Evolutionary conservation across 1,140 invertebrate species (phyloP).

Genomic region (Drosophila busckii): DNA sequence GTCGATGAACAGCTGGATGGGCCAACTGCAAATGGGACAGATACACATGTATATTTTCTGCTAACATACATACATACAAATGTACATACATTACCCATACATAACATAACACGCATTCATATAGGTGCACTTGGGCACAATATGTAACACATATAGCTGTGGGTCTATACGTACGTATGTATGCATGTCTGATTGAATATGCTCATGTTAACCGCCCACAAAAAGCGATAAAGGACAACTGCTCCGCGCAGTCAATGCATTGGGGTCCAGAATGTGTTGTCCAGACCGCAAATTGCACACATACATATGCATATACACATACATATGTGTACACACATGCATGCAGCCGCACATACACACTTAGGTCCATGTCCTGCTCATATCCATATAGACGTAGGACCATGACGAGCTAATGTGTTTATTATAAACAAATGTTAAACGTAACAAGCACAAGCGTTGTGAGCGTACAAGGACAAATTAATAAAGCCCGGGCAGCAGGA

Average conservation of each 20-base stretch:
- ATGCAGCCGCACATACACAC: constrained; percentile 17
- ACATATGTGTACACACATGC: constrained; percentile 29
- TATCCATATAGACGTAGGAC: too few species aligned
- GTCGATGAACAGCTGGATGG: constrained; percentile 54
- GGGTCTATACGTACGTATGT: constrained; percentile 1
- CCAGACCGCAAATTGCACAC: constrained; percentile 61
- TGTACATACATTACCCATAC: constrained; percentile 1
- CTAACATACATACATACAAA: too few species aligned
- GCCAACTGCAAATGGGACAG: constrained; percentile 50
- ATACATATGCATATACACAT: too few species aligned
- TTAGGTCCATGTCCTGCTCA: too few species aligned
- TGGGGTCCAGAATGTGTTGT: constrained; percentile 38
- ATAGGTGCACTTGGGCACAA: constrained; percentile 12
- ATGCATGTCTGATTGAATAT: constrained; percentile 31
- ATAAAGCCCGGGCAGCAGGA: too few species aligned
- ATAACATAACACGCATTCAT: too few species aligned
- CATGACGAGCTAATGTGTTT: constrained; percentile 59
- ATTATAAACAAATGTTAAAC: constrained; percentile 71
- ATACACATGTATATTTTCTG: constrained; percentile 64
- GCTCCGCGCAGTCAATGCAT: constrained; percentile 28
- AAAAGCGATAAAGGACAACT: constrained; percentile 73
- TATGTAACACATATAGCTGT: constrained; percentile 10
- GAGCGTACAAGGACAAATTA: too few species aligned
- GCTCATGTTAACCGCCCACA: constrained; percentile 69
- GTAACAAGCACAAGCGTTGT: constrained; percentile 37